phyloP scores from a whole-genome alignment of 2,888 invertebrate species.

The Apomyelois bistriatella region DNA sequence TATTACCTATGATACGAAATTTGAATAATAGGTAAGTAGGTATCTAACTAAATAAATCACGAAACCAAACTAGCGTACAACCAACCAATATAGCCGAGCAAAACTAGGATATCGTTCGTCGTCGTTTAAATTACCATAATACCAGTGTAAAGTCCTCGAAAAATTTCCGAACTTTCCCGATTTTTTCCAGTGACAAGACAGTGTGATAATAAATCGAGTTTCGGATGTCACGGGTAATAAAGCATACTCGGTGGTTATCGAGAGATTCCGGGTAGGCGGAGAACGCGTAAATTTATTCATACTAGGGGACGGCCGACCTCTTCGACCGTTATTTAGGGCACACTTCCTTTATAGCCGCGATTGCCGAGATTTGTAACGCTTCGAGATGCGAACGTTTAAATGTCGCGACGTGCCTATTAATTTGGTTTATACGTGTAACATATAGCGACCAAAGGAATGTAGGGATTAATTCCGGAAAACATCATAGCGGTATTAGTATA shows the following conservation, averaged over 20 bases:
- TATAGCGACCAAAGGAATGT: background rate
- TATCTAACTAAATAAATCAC: background rate
- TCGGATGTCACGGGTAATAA: constrained; percentile 78
- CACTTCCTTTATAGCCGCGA: constrained; percentile 58
- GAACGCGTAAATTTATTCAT: constrained; percentile 72
- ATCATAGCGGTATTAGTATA: too few relatives aligned
- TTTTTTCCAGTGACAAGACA: constrained; percentile 48
- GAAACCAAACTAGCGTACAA: constrained; percentile 1
- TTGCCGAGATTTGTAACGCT: constrained; percentile 40
- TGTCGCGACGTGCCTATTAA: constrained; percentile 30
- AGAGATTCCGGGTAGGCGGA: constrained; percentile 67
- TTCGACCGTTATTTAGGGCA: constrained; percentile 71
- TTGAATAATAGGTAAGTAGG: too few relatives aligned
- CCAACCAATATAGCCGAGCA: background rate
- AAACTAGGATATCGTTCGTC: background rate
- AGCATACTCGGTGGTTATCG: constrained; percentile 77
- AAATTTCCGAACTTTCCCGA: constrained; percentile 35
- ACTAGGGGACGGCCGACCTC: constrained; percentile 60
- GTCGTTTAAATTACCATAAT: constrained; percentile 5
- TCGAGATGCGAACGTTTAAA: constrained; percentile 32
- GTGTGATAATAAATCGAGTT: constrained; percentile 73
- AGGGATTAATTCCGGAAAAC: too few relatives aligned
- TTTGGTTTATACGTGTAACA: constrained; percentile 14
- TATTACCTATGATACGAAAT: too few relatives aligned
- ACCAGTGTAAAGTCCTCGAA: constrained; percentile 20